Percentiles rank a stretch among this genome's conserved stretches.
Conservation (phyloP, 2,113 vertebrate genomes). For the Cromileptes altivelis region DNA sequence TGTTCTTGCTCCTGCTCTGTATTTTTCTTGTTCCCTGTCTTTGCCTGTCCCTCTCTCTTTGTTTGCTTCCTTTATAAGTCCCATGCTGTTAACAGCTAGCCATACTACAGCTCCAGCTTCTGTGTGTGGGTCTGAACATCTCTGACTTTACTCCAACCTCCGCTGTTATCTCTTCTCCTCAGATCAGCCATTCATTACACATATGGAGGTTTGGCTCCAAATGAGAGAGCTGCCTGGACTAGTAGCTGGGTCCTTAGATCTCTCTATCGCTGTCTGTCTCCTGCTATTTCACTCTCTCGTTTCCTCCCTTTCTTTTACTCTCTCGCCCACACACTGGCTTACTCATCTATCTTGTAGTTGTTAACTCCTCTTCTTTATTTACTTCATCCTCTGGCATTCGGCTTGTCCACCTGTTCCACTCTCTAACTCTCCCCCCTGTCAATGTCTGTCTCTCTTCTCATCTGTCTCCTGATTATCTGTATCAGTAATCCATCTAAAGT, state of each 20-base stretch:
- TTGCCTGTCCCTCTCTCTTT: slow-evolving; percentile 27
- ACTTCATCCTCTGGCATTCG: slow-evolving; percentile 51
- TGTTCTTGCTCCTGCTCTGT: slow-evolving; percentile 28
- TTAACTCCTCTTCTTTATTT: slow-evolving; percentile 63
- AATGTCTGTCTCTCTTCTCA: slow-evolving; percentile 36
- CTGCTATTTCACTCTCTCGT: slow-evolving; percentile 54
- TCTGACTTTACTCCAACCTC: slow-evolving; percentile 41
- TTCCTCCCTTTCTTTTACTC: slow-evolving; percentile 51
- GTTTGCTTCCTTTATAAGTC: slow-evolving; percentile 25
- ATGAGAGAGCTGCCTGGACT: slow-evolving; percentile 63
- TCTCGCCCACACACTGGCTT: slow-evolving; percentile 51
- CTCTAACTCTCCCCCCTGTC: slow-evolving; percentile 17
- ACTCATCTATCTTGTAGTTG: slow-evolving; percentile 53
- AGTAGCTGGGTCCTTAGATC: slow-evolving; percentile 66
- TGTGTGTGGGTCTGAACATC: slow-evolving; percentile 53
- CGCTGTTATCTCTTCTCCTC: slow-evolving; percentile 59
- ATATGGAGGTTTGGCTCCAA: slow-evolving; percentile 64
- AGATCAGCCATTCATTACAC: slow-evolving; percentile 57
- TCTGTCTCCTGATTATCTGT: slow-evolving; percentile 35
- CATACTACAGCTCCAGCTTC: slow-evolving; percentile 50
- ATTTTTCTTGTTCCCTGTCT: slow-evolving; percentile 29
- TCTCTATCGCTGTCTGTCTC: slow-evolving; percentile 61
- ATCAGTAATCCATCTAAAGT: slow-evolving; percentile 46
- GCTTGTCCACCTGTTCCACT: slow-evolving; percentile 58
- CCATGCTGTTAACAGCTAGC: slow-evolving; percentile 51